Evolutionary conservation across 2,113 vertebrate genomes (phyloP), one percentile per base, ranked within the genome.

Genomic region (Heterotis niloticus): DNA sequence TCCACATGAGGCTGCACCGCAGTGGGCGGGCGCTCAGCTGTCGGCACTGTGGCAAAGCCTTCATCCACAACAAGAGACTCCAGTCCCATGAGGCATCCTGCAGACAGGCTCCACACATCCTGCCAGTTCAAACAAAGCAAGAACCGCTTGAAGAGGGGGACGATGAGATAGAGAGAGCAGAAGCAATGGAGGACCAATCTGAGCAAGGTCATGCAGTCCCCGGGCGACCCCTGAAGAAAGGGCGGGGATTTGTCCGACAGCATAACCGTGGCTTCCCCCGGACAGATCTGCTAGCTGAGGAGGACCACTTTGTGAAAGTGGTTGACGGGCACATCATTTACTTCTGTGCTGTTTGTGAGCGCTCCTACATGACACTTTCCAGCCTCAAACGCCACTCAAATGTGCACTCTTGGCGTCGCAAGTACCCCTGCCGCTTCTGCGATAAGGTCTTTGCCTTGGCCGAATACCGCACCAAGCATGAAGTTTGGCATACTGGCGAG

Each of bases 341-440:
- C 81, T 94, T 96, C 82, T 98, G 96, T 68, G 93, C 94, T 0
- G 95, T 96, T 10, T 98, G 96, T 0, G 95, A 97, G 70, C 93
- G 96, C 0, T 97, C 96, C 83, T 98, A 98, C 87, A 95, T 98
- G 94, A 97, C 96, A 0, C 85, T 98, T 18, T 98, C n/a, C 81
- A 98, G 96, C 91, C 93, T 98, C 57, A 98, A 98, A 87, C 92
- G 96, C 0, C 96, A 98, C 86, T 94, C 96, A 80, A 98, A 98
- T 4, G 96, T 98, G 0, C 96, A 98, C 89, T 98, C 96, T 0
- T 98, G 96, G 96, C 94, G 94, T 5, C 92, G 96, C 69, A 94
- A 94, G 84, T 97, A 97, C 82, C 96, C 96, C 0, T 98, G 96
- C 87, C 96, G 95, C 20, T 98, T 91, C 83, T 98, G 96, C 5